Base-by-base conservation (phyloP, 2,888 invertebrate genomes). In the Cantharis rustica region DNA sequence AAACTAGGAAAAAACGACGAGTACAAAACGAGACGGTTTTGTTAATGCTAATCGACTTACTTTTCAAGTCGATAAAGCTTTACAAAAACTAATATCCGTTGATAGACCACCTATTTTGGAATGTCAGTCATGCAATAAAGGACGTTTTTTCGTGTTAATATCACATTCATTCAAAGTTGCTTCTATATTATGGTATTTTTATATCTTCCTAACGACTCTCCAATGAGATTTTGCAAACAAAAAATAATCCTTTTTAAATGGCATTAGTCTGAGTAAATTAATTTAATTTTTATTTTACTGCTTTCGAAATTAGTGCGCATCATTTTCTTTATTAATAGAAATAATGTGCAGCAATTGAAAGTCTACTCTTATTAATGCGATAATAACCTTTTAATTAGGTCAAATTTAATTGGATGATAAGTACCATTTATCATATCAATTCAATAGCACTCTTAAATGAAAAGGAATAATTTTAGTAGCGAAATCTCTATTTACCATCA, bases 101-200 rank as follows among this genome's bases (percentile, higher is more conserved):
- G 74, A 74, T 78, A 77, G 80, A 80, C 80, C 80, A 80, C 80
- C 80, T 79, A 80, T 79, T 80, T 80, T 73, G 80, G 80, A 79
- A 80, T 78, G 75, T 71, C 73, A 71, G 75, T 72, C 71, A 17
- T 70, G 75, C 75, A 80, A 80, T 80, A 79, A 80, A 80, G 77
- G 71, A 75, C 27, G 77, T 80, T 80, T 75, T 72, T 75, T 71
- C 69, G 71, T 75, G n/a, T 61, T 70, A 64, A 71, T 71, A 71
- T 71, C 75, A 62, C 71, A 68, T 75, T 71, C 71, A 64, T 64
- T 61, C 63, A 16, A 13, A 69, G 74, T 64, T 61, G 74, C 63
- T 70, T 63, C 66, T 64, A 74, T 47, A 74, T 63, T 68, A 61
- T 61, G 69, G 69, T 15, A 69, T 47, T 74, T 74, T 74, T 74